Conservation (phyloP, 1,140 invertebrate genomes). For the Trachelipus rathkii region DNA sequence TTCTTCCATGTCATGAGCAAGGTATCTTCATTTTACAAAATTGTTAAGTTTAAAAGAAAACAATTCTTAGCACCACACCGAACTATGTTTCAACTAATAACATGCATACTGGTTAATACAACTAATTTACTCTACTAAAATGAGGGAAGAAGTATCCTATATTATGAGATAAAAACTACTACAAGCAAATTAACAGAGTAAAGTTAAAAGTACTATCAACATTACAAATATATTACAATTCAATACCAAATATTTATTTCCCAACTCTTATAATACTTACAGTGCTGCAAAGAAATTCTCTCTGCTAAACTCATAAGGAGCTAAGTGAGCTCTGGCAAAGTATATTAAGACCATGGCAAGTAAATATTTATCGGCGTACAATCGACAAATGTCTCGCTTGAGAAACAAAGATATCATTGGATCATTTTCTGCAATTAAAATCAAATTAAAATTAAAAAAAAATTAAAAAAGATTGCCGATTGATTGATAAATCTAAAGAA, state of each 20-base stretch:
- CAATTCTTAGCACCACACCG: neutral
- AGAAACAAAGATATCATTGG: constrained; percentile 47
- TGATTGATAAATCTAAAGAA: neutral
- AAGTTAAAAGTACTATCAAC: neutral
- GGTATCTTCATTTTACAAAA: constrained; percentile 50
- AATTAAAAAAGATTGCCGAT: neutral
- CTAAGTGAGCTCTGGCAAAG: constrained; percentile 56
- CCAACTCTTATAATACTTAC: constrained; percentile 51
- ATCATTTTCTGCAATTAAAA: constrained; percentile 26
- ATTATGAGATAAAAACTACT: too few relatives aligned
- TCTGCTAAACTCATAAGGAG: constrained; percentile 53
- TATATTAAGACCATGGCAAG: constrained; percentile 61
- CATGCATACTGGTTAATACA: neutral
- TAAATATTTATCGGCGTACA: constrained; percentile 56
- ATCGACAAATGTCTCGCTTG: constrained; percentile 50
- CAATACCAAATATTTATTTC: too few relatives aligned
- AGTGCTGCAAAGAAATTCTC: constrained; percentile 59
- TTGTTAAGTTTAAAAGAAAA: neutral
- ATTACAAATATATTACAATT: neutral
- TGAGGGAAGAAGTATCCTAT: too few relatives aligned
- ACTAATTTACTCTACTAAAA: neutral
- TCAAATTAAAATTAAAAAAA: neutral
- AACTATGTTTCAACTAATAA: neutral
- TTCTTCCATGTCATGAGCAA: constrained; percentile 61
- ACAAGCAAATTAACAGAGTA: too few relatives aligned